Evolutionary conservation across 2,888 invertebrate species (phyloP).

Genomic region (Ephialtes manifestator): DNA sequence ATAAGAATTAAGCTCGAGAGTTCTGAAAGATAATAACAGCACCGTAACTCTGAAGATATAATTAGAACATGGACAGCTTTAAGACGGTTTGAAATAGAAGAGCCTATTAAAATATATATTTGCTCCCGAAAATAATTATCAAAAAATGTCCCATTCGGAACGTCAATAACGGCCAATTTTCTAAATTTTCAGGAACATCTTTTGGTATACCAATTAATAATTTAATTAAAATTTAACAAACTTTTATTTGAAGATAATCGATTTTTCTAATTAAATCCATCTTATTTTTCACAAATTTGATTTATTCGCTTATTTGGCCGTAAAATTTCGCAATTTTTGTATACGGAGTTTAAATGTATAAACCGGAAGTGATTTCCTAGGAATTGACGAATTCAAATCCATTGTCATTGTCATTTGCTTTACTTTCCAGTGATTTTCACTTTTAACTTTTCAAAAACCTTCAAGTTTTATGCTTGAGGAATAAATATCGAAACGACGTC

Average conservation of each 20-base stretch:
- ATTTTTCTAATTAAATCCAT: not conserved
- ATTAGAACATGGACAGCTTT: not conserved
- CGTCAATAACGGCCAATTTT: not conserved
- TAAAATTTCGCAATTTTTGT: not conserved
- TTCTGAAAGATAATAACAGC: not conserved
- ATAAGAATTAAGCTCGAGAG: not conserved
- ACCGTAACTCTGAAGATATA: not conserved
- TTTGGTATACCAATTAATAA: constrained; percentile 4
- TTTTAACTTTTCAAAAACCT: too few species aligned
- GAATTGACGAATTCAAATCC: not conserved
- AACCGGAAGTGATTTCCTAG: not conserved
- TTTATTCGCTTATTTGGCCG: not conserved
- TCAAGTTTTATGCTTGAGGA: not conserved
- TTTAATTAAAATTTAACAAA: not conserved
- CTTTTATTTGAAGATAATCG: not conserved
- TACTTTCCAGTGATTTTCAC: not conserved
- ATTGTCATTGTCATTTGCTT: not conserved
- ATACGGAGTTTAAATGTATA: not conserved
- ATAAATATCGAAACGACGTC: too few species aligned
- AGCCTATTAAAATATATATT: not conserved
- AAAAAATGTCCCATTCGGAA: not conserved
- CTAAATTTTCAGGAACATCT: constrained; percentile 2
- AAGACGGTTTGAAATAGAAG: not conserved
- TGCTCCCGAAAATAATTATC: constrained; percentile 4
- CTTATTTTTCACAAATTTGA: not conserved